Base-by-base conservation (phyloP, 2,888 invertebrate genomes). In the Glyphotaelius pellucidus region DNA sequence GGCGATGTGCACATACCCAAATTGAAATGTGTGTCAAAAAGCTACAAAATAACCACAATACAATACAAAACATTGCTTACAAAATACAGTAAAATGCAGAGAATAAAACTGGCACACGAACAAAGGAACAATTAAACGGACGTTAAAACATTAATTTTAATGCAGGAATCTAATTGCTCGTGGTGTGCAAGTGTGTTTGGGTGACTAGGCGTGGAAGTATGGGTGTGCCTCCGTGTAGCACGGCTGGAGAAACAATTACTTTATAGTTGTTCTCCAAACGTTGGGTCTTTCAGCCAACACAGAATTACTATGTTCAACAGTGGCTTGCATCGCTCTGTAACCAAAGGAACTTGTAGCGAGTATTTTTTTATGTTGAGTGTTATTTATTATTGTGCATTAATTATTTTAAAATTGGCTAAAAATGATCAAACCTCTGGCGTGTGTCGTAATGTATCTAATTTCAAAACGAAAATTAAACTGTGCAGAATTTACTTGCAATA, bases 141-240 rank as follows among this genome's bases (percentile, higher is more conserved):
- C 67, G 67, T 67, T 67, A 67, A 83, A 83, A 83, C 83, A 35
- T 83, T 83, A 83, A 25, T 83, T 83, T 83, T 83, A 83, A 83
- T 83, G 35, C 31, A 83, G 30, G 86, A 35, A 42, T 38, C 86
- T 86, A 86, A 86, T 42, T 86, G 86, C 86, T 35, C 86, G 67
- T 25, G 67, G 67, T 67, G 9, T n/a, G 67, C 67, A 67, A 67
- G 67, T n/a, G 67, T 67, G 67, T 67, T 25, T 67, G 9, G 25
- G 67, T 67, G 67, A 67, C 67, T 67, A 67, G 67, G 67, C 67
- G 9, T 9, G 67, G 67, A 67, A 25, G 67, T 86, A 42, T 30
- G n/a, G 30, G 32, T 30, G 86, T 86, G 86, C 35, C 30, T 35
- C 42, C 86, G 42, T 42, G 86, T 86, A 42, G 67, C 67, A 67